Conservation (phyloP, 2,113 vertebrate species). For the Ceyx melanurus region DNA sequence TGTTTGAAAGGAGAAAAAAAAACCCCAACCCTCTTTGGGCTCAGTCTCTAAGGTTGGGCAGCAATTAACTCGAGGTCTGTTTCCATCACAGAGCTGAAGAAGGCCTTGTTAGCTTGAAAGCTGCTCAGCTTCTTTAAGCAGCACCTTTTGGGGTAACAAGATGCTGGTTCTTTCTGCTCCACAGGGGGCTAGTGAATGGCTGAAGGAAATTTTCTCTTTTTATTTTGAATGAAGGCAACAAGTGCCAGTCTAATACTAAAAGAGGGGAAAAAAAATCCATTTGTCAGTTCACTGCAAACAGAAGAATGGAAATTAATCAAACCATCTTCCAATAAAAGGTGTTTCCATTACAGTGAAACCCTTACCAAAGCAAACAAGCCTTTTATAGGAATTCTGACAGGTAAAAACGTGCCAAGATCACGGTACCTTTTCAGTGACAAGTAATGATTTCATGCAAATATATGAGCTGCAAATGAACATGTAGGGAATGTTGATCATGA, state of each 20-base stretch:
- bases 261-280: not conserved
- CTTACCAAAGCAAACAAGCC: slow-evolving; percentile 56
- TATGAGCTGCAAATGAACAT: not conserved
- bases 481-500: not conserved
- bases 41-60: not conserved
- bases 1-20: not conserved
- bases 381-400: not conserved
- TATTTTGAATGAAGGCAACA: not conserved
- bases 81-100: not conserved
- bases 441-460: slow-evolving; percentile 30
- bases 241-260: not conserved
- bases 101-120: not conserved
- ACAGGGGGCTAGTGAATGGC: not conserved
- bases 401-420: not conserved
- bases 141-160: not conserved
- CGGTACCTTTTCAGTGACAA: slow-evolving; percentile 15
- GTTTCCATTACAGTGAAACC: slow-evolving; percentile 46
- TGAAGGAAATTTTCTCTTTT: not conserved
- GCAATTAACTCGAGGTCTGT: slow-evolving; percentile 4
- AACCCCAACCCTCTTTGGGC: not conserved
- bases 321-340: slow-evolving; percentile 33
- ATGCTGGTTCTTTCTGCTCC: not conserved
- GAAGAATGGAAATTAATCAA: slow-evolving; percentile 52
- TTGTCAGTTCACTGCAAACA: slow-evolving; percentile 22
- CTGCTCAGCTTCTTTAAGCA: not conserved